These are phyloP conservation scores for Euplexia lucipara DNA, from an alignment of 2,888 invertebrate genomes.

Conservation along the genomic window DNA sequence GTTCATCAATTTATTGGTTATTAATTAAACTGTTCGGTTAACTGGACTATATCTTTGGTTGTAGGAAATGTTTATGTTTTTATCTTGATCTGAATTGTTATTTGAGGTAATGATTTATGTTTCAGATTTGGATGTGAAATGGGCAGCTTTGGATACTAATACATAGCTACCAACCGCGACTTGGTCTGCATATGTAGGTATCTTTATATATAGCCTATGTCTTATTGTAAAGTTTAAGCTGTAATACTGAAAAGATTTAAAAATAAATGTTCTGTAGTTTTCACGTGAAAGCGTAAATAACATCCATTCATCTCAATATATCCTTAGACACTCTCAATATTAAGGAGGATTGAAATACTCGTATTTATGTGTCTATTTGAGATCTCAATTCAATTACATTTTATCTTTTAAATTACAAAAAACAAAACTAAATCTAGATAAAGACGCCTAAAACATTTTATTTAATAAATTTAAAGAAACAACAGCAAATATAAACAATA, in stretches of 20 bases:
- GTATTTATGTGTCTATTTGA: background rate
- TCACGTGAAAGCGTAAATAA: too few species aligned
- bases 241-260: too few species aligned
- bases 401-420: background rate
- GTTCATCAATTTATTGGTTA: slow-evolving; percentile 44
- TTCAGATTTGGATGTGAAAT: background rate
- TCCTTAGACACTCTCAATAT: background rate
- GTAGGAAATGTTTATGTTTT: slow-evolving; percentile 15
- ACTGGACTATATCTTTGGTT: background rate
- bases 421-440: background rate
- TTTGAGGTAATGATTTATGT: background rate
- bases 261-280: too few species aligned
- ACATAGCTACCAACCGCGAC: too few species aligned
- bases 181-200: too few species aligned
- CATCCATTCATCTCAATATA: background rate
- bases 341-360: too few species aligned
- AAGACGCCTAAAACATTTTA: too few species aligned
- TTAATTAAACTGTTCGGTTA: slow-evolving; percentile 31
- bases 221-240: too few species aligned
- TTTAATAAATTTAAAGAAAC: background rate
- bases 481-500: slow-evolving; percentile 12
- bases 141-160: too few species aligned
- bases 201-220: too few species aligned
- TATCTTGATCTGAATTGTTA: background rate
- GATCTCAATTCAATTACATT: background rate